Evolutionary conservation across 92 coral and sea anemone genomes (phyloP).

Genomic region (Parazoanthus darwini): DNA sequence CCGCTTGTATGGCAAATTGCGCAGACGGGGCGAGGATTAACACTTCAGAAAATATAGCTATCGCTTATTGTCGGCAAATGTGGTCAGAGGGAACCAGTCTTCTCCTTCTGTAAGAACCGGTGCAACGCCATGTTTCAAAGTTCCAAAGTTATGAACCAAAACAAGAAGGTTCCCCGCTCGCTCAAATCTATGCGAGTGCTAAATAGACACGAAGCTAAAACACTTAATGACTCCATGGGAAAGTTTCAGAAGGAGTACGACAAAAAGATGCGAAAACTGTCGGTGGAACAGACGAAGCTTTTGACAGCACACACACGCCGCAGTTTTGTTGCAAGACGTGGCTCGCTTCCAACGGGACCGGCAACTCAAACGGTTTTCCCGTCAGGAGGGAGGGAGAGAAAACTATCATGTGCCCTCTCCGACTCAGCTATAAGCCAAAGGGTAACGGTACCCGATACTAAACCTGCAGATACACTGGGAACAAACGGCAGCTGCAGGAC

Average conservation of each 20-base stretch:
- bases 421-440: constrained; percentile 35
- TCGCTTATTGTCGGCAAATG: not conserved
- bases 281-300: constrained; percentile 32
- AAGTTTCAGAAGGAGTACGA: constrained; percentile 32
- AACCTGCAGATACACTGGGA: not conserved
- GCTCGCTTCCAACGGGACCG: constrained; percentile 16
- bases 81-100: not conserved
- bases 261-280: constrained; percentile 21
- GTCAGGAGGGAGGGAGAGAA: not conserved
- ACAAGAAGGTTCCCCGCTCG: constrained; percentile 15
- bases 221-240: constrained; percentile 27
- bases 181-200: constrained; percentile 27
- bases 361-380: not conserved
- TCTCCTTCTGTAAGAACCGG: not conserved
- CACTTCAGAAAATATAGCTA: not conserved
- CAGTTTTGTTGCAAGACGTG: constrained; percentile 15
- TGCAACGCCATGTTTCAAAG: constrained; percentile 9
- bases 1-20: not conserved
- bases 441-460: not conserved
- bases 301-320: constrained; percentile 14
- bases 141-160: not conserved
- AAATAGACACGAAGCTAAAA: constrained; percentile 27
- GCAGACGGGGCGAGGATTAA: not conserved
- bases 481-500: not conserved
- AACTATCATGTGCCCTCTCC: constrained; percentile 12